Base-by-base conservation (phyloP, 2,113 vertebrate species). In the Budorcas taxicolor region DNA sequence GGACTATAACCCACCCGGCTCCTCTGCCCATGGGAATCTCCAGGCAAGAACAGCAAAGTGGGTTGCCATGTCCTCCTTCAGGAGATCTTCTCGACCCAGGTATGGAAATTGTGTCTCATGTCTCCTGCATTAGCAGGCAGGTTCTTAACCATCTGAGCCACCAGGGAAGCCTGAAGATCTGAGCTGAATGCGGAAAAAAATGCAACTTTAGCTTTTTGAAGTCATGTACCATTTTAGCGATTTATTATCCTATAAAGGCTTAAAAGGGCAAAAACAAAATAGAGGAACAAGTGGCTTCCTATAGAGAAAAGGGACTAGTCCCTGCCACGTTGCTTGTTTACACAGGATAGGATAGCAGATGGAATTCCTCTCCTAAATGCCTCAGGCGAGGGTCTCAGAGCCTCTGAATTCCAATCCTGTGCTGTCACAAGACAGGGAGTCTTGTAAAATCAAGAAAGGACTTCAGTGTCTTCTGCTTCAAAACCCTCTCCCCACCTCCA, bases 311-410 rank as follows among this genome's bases (percentile, higher is more conserved):
- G 55, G 53, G 76, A 53, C 87, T 47, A 14, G 84, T 43, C 84
- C 47, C 58, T 11, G 58, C 87, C 36, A 55, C 10, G 17, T 16
- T 86, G 92, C 82, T 88, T 96, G 58, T 97, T 96, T 97, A 80
- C 40, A 55, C 0, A 82, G 67, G 43, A 52, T 0, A 78, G 81
- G 43, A 78, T 1, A n/a, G 90, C 96, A 64, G 64, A 94, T 85
- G 96, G 95, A 94, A 96, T 97, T 95, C 90, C 95, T 97, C 25
- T 71, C 74, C 85, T 43, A 71, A 83, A 83, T 45, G 95, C 89
- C 29, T 67, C 3, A 6, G 53, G 82, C 31, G 10, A 96, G 45
- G 86, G 93, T 71, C 89, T 57, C 74, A 12, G 45, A 60, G 82
- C 52, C 53, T 94, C 92, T 31, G 87, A 94, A 94, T 97, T 97